Conservation (phyloP, 2,113 vertebrate genomes). For the Cyanoramphus novaezelandiae region DNA sequence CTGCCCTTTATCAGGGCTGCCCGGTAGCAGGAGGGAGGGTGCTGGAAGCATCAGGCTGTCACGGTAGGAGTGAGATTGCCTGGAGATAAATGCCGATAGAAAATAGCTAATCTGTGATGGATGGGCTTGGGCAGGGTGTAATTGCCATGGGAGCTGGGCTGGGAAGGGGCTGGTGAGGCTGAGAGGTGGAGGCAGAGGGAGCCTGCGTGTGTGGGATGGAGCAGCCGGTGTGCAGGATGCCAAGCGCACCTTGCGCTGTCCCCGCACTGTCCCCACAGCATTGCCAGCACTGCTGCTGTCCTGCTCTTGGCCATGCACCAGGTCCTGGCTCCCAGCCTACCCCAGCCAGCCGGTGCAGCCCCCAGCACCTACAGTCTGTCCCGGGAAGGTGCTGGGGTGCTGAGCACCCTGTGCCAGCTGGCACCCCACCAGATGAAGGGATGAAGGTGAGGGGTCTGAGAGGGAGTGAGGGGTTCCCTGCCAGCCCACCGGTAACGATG, state of each 20-base stretch:
- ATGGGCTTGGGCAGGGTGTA: neutral
- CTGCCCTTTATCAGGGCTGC: slow-evolving; percentile 20
- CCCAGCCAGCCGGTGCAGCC: accelerated
- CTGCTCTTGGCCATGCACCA: neutral
- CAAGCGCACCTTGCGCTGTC: neutral
- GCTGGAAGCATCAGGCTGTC: neutral
- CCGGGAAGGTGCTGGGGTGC: neutral
- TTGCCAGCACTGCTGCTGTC: neutral
- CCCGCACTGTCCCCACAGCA: accelerated
- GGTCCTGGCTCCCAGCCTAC: neutral
- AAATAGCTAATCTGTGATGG: slow-evolving; percentile 62
- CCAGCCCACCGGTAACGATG: neutral
- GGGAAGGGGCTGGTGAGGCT: neutral
- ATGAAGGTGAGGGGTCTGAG: neutral
- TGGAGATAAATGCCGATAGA: slow-evolving; percentile 42
- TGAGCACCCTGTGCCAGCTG: neutral
- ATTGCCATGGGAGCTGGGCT: neutral
- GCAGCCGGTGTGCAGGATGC: accelerated
- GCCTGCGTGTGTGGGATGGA: accelerated
- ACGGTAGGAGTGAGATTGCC: neutral
- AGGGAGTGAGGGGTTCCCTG: neutral
- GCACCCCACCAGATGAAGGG: neutral
- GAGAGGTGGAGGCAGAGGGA: neutral
- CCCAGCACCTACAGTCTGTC: neutral
- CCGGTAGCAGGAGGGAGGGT: slow-evolving; percentile 44